Evolutionary conservation across 2,888 invertebrate species (phyloP).

Genomic region (Eupithecia insigniata): DNA sequence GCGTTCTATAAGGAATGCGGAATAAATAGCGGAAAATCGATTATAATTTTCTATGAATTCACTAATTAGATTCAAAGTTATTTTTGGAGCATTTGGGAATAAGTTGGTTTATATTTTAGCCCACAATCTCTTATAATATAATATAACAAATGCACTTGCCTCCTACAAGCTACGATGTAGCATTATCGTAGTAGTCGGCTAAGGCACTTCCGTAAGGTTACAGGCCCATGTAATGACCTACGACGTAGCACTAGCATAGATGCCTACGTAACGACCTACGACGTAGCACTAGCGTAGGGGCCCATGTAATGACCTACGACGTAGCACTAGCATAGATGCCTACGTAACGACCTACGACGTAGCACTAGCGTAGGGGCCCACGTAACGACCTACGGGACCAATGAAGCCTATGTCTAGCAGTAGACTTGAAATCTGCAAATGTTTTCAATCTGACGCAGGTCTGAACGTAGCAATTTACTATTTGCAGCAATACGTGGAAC

Average conservation of each 20-base stretch:
- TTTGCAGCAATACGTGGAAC: neutral
- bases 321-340: neutral
- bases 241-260: neutral
- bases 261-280: neutral
- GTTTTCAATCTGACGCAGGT: neutral
- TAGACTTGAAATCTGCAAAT: neutral
- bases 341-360: neutral
- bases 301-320: neutral
- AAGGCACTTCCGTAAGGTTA: no score
- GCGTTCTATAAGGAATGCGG: no score
- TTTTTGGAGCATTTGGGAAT: neutral
- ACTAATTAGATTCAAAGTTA: neutral
- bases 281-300: neutral
- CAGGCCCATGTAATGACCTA: neutral
- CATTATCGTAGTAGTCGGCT: neutral
- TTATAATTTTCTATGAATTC: no score
- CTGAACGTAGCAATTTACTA: neutral
- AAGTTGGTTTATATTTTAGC: no score
- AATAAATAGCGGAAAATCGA: no score
- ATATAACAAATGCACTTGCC: neutral
- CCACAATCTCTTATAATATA: neutral
- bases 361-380: neutral
- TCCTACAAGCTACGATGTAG: neutral
- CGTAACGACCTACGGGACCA: neutral
- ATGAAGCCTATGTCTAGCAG: neutral